Conservation (phyloP, 2,888 invertebrate species). For the Andrena dorsata region DNA sequence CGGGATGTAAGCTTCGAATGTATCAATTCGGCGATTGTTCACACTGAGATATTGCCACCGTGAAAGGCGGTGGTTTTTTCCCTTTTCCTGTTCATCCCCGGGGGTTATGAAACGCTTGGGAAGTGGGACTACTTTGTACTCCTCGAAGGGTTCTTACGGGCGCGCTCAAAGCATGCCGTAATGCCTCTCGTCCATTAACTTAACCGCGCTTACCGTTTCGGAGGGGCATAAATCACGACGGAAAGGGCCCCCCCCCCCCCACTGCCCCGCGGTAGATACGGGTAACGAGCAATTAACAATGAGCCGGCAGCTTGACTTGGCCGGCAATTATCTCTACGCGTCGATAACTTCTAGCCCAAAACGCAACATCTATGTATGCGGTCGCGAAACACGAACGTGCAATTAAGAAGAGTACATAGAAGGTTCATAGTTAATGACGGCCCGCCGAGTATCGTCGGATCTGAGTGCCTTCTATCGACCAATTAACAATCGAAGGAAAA, state of each 20-base stretch:
- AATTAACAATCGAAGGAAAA: constrained; percentile 23
- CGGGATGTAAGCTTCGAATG: background rate
- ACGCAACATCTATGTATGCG: background rate
- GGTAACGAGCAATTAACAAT: constrained; percentile 66
- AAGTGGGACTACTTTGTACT: constrained; percentile 17
- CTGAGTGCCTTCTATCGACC: constrained; percentile 22
- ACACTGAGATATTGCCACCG: background rate
- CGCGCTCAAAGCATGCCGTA: background rate
- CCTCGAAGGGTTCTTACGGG: constrained; percentile 25
- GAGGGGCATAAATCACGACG: constrained; percentile 55
- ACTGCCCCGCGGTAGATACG: constrained; percentile 21
- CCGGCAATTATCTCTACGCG: constrained; percentile 54
- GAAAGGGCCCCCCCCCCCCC: constrained; percentile 29
- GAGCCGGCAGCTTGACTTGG: constrained; percentile 38
- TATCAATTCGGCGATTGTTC: background rate
- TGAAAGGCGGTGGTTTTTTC: background rate
- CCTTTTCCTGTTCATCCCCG: background rate
- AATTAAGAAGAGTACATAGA: constrained; percentile 32
- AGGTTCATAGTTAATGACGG: constrained; percentile 4
- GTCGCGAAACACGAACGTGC: constrained; percentile 9
- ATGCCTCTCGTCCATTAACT: constrained; percentile 48
- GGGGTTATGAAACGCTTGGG: constrained; percentile 32
- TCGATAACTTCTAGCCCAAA: constrained; percentile 44
- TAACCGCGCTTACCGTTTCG: constrained; percentile 43
- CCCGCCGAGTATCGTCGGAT: background rate